Percentiles rank a stretch among this genome's conserved stretches.
Evolutionary conservation across 2,888 invertebrate genomes (phyloP).

Genomic region (Protonemura montana): DNA sequence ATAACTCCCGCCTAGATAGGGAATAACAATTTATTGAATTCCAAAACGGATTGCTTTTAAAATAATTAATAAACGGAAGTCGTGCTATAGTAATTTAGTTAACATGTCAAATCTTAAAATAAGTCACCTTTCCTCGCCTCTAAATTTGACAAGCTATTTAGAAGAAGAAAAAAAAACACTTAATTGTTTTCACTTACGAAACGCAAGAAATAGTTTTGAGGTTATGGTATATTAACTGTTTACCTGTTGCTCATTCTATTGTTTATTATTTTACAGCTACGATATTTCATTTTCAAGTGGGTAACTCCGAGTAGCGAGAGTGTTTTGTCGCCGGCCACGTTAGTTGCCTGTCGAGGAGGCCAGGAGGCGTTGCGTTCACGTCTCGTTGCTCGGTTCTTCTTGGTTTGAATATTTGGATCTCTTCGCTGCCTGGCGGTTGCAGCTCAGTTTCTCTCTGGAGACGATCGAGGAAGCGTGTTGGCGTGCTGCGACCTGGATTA

Average conservation of each 20-base stretch:
- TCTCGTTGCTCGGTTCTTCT: neutral
- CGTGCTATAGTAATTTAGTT: neutral
- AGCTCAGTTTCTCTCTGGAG: neutral
- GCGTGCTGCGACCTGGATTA: neutral
- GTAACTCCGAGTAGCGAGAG: neutral
- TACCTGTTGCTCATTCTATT: neutral
- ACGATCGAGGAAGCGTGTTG: neutral
- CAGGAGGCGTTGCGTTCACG: neutral
- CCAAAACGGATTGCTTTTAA: neutral
- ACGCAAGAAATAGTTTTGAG: neutral
- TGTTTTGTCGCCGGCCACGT: neutral
- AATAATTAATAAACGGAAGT: neutral
- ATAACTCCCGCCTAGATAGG: neutral
- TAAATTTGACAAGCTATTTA: neutral
- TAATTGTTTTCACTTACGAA: neutral
- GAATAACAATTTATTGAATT: neutral
- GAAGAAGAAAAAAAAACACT: no score
- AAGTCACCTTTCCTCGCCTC: neutral
- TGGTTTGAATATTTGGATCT: neutral
- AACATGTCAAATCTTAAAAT: neutral
- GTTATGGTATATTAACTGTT: neutral
- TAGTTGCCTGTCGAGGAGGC: neutral
- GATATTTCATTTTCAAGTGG: neutral
- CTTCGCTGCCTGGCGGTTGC: no score
- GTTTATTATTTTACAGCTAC: neutral